Evolutionary conservation across 2,888 invertebrate genomes (phyloP), one percentile per base, ranked within the genome.

Genomic region (Amblyjoppa fuscipennis): DNA sequence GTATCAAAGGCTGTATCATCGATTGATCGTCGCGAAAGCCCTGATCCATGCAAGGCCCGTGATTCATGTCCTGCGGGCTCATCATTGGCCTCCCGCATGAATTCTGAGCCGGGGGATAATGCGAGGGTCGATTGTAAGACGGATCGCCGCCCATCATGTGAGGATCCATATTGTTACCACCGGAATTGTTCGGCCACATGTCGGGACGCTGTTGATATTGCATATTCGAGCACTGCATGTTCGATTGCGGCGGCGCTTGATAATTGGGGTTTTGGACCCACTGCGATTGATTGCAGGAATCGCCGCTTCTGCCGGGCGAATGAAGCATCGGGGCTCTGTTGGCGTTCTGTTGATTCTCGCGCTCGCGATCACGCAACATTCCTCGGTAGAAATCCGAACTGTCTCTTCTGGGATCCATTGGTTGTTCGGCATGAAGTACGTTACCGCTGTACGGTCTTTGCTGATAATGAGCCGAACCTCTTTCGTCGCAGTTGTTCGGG

Each of bases 181-280:
- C 84, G 16, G 38, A 64, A 25, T 49, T 83, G 78, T 87, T 86
- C 51, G 87, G 87, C 91, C 91, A 91, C 83, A 89, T 89, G 16
- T 91, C 91, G 25, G 88, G 88, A 13, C 89, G 89, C 20, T 83
- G 83, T 56, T 61, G 83, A 34, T 86, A 84, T 20, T 76, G 71
- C 66, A 87, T 81, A 34, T 84, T 83, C 13, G 84, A 66, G 0
- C 13, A 49, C 45, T 49, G 45, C 45, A 49, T 49, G 16, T 49
- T 49, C 45, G 73, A 77, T 51, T 86, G 86, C 0, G 78, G 59
- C 49, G 78, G 80, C 2, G 41, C 45, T 0, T 76, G 77, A 45
- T 84, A 79, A 82, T 84, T 86, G 16, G 81, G 64, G 61, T 86
- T 80, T 11, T n/a, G 74, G 31, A 66, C 79, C 88, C 88, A 88